These are phyloP conservation scores for Ceraclea dissimilis DNA, from an alignment of 2,888 invertebrate genomes.

Conservation along the genomic window DNA sequence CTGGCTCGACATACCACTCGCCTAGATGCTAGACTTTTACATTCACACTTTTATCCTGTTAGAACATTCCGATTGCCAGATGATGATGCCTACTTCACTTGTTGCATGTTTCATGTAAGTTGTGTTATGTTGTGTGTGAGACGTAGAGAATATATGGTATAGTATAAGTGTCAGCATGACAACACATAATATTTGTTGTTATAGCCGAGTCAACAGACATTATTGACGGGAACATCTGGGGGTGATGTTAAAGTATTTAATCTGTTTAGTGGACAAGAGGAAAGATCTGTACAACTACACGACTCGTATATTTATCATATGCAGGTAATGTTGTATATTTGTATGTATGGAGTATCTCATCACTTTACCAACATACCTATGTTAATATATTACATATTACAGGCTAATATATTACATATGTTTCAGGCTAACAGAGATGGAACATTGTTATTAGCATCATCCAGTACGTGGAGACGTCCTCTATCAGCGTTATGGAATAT, in stretches of 20 bases:
- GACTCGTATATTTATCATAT: constrained; percentile 80
- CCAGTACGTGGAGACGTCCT: constrained; percentile 79
- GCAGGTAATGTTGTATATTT: constrained; percentile 49
- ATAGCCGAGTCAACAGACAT: constrained; percentile 43
- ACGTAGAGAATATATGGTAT: no score
- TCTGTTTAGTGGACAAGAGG: constrained; percentile 73
- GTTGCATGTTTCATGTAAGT: constrained; percentile 44
- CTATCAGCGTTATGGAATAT: constrained; percentile 76
- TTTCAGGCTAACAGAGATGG: constrained; percentile 61
- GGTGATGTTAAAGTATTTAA: constrained; percentile 90
- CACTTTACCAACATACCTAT: no score
- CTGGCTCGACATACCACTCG: constrained; percentile 48
- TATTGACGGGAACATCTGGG: constrained; percentile 76
- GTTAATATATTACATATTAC: background rate
- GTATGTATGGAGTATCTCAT: no score
- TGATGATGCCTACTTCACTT: constrained; percentile 68
- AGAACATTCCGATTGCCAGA: constrained; percentile 63
- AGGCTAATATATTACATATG: background rate
- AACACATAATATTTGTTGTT: constrained; percentile 5
- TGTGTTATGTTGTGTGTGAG: no score
- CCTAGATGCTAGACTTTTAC: constrained; percentile 74
- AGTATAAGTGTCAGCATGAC: no score
- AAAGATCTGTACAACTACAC: constrained; percentile 71
- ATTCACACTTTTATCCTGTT: constrained; percentile 72
- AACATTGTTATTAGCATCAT: constrained; percentile 72